phyloP scores from a whole-genome alignment of 2,888 invertebrate genomes.

The Drosophila borborema region DNA sequence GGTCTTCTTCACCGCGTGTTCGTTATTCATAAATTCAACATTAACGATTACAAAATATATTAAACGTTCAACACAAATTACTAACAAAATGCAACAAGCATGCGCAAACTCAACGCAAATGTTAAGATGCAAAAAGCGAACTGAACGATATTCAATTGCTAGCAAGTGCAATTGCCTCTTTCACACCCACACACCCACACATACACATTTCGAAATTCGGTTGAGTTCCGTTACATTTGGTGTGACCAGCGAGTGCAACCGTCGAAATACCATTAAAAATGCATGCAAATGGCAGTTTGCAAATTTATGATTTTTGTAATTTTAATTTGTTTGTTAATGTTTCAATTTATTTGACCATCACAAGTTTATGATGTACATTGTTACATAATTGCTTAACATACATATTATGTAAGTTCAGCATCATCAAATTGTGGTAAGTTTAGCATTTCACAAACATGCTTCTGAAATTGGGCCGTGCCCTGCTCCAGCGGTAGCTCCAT shows the following conservation, averaged over 20 bases:
- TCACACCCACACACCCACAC: slow-evolving; percentile 5
- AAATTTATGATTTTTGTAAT: not conserved
- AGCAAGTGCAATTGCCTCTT: not conserved
- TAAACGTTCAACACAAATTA: slow-evolving; percentile 25
- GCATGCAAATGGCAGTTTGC: not conserved
- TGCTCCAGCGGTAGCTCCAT: slow-evolving; percentile 18
- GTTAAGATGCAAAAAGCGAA: slow-evolving; percentile 56
- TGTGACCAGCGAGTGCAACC: slow-evolving; percentile 13
- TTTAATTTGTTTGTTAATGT: not conserved
- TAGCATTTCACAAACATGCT: not conserved
- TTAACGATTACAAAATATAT: slow-evolving; percentile 19
- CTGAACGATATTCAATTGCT: slow-evolving; percentile 50
- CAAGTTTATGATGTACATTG: not conserved
- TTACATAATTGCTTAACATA: not conserved
- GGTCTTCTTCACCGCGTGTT: slow-evolving; percentile 22
- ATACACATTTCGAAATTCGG: slow-evolving; percentile 31
- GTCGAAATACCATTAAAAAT: not conserved
- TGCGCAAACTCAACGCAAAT: slow-evolving; percentile 24
- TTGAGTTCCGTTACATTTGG: slow-evolving; percentile 36
- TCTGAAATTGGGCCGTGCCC: not conserved
- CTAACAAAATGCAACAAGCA: slow-evolving; percentile 20
- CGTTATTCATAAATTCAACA: slow-evolving; percentile 29
- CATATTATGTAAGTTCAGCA: not conserved
- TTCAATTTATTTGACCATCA: not conserved
- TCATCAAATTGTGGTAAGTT: not conserved